Percentiles rank a stretch among this genome's conserved stretches.
phyloP scores from a whole-genome alignment of 92 coral and sea anemone species.

The Ricordea florida region DNA sequence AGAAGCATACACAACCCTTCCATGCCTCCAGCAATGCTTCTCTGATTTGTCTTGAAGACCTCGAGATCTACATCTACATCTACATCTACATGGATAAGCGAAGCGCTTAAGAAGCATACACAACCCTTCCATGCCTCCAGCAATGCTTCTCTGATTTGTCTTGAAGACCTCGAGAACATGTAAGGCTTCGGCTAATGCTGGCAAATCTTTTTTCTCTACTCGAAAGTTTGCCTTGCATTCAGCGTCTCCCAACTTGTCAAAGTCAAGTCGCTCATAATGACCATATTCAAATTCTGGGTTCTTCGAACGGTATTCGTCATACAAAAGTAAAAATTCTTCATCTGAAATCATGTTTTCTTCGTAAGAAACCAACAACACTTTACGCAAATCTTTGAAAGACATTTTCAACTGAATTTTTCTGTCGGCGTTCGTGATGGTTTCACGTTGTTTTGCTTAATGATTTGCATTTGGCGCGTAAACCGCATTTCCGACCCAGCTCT shows the following conservation, averaged over 20 bases:
- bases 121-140: constrained; percentile 24
- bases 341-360: constrained; percentile 16
- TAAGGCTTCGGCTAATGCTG: constrained; percentile 18
- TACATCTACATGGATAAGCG: background rate
- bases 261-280: constrained; percentile 10
- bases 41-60: constrained; percentile 24
- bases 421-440: background rate
- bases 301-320: too few relatives aligned
- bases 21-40: constrained; percentile 22
- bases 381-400: constrained; percentile 21
- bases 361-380: background rate
- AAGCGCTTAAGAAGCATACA: constrained; percentile 33
- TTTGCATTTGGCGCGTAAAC: too few relatives aligned
- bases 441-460: background rate
- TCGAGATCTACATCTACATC: too few relatives aligned
- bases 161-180: constrained; percentile 9
- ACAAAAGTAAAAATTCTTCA: too few relatives aligned
- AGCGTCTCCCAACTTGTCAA: constrained; percentile 35
- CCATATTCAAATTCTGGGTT: constrained; percentile 17
- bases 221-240: constrained; percentile 25
- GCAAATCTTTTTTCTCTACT: constrained; percentile 21
- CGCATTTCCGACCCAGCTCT: too few relatives aligned
- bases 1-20: constrained; percentile 28
- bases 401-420: background rate
- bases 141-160: constrained; percentile 20